A percentile compares a stretch with the other conserved stretches of the same genome.
Evolutionary conservation across 2,888 invertebrate genomes (phyloP).

Genomic region (Amitus sp.): DNA sequence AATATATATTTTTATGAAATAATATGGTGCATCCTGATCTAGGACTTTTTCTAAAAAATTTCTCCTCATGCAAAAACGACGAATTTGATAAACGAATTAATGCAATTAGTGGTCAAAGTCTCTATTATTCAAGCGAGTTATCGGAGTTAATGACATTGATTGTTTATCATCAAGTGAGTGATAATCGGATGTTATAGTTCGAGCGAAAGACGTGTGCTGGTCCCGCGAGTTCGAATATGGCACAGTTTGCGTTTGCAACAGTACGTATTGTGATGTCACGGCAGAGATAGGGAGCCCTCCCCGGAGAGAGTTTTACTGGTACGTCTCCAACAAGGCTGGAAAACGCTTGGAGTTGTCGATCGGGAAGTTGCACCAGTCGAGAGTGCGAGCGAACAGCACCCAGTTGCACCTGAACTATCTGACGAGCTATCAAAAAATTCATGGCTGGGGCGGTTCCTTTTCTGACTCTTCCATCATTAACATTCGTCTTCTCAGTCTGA

Average conservation of each 20-base stretch:
- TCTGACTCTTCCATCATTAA: constrained; percentile 80
- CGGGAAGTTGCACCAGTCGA: constrained; percentile 38
- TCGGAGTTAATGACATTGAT: too few relatives aligned
- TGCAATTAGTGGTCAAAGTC: too few relatives aligned
- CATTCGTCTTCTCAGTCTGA: constrained; percentile 71
- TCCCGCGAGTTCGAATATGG: constrained; percentile 45
- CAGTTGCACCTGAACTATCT: constrained; percentile 53
- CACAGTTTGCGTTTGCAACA: constrained; percentile 78
- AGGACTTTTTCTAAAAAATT: too few relatives aligned
- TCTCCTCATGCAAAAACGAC: too few relatives aligned
- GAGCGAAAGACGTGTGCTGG: background rate
- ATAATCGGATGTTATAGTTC: background rate
- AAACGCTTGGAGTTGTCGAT: constrained; percentile 68
- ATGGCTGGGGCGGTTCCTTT: constrained; percentile 90
- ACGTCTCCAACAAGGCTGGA: constrained; percentile 71
- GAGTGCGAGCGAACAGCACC: constrained; percentile 55
- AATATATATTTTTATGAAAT: too few relatives aligned
- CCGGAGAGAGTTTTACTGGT: background rate
- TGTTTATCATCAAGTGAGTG: too few relatives aligned
- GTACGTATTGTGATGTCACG: constrained; percentile 76
- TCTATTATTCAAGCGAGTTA: too few relatives aligned
- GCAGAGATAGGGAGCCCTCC: constrained; percentile 65
- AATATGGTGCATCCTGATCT: too few relatives aligned
- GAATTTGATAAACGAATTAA: too few relatives aligned
- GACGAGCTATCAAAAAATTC: constrained; percentile 72